These are phyloP conservation scores for Empis stercorea DNA, from an alignment of 2,888 invertebrate species.

Conservation along the genomic window DNA sequence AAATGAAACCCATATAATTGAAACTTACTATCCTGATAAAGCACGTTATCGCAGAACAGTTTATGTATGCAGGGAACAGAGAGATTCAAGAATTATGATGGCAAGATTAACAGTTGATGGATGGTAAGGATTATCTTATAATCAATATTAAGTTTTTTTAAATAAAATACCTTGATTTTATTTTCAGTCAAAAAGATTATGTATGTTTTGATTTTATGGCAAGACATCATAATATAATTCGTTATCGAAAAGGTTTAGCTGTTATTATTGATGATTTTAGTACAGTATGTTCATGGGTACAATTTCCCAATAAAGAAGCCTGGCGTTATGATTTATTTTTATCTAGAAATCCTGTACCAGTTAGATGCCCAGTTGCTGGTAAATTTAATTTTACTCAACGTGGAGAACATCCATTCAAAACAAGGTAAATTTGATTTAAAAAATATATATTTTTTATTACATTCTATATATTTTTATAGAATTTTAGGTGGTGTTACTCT, in stretches of 20 bases:
- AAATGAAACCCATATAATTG: conserved; percentile 92
- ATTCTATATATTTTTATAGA: conserved; percentile 34
- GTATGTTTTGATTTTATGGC: conserved; percentile 94
- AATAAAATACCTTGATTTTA: conserved; percentile 26
- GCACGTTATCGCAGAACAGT: conserved; percentile 77
- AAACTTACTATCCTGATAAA: conserved; percentile 88
- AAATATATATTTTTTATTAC: neutral
- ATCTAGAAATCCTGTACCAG: conserved; percentile 78
- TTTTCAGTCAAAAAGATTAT: conserved; percentile 78
- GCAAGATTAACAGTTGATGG: conserved; percentile 92
- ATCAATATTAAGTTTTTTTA: neutral
- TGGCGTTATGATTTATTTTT: conserved; percentile 80
- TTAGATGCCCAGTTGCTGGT: conserved; percentile 91
- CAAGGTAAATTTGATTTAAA: conserved; percentile 35
- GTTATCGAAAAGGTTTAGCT: conserved; percentile 77
- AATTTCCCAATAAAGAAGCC: conserved; percentile 67
- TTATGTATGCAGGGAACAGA: conserved; percentile 86
- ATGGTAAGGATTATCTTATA: conserved; percentile 20
- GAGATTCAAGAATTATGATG: conserved; percentile 89
- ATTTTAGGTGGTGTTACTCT: conserved; percentile 92
- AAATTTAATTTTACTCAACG: conserved; percentile 88
- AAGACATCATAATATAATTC: conserved; percentile 87
- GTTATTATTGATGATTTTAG: conserved; percentile 83
- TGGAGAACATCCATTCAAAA: conserved; percentile 83
- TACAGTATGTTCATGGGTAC: conserved; percentile 90